Conservation (phyloP, 2,113 vertebrate genomes). For the Sterna hirundo region DNA sequence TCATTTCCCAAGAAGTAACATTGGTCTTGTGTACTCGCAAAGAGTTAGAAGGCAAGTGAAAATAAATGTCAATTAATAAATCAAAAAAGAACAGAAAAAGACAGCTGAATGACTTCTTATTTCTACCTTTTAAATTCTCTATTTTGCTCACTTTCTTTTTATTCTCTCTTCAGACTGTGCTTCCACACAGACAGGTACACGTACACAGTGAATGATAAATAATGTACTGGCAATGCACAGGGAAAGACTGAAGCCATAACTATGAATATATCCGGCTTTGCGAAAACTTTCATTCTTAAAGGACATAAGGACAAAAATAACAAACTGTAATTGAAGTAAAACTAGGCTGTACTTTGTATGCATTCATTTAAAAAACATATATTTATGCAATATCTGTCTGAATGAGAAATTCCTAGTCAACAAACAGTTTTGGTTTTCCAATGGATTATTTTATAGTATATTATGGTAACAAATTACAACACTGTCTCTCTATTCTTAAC, state of each 20-base stretch:
- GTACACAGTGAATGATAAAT: not conserved
- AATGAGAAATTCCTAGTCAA: not conserved
- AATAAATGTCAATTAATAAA: not conserved
- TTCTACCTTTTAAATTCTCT: not conserved
- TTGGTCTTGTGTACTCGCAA: not conserved
- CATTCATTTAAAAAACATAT: not conserved
- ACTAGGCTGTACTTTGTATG: not conserved
- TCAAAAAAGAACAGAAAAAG: not conserved
- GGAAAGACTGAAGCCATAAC: not conserved
- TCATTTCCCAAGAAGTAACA: not conserved
- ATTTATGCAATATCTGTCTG: not conserved
- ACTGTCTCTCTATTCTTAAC: not conserved
- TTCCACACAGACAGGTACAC: fast-evolving
- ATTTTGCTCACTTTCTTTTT: not conserved
- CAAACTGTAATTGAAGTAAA: not conserved
- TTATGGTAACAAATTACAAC: not conserved
- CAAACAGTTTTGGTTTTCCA: not conserved
- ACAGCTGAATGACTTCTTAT: not conserved
- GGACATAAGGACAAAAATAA: not conserved
- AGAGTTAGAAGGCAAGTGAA: not conserved
- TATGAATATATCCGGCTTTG: not conserved
- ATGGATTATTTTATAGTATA: not conserved
- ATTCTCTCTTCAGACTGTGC: not conserved
- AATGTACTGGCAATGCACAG: not conserved
- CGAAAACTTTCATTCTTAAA: not conserved